A percentile compares a stretch with the other conserved stretches of the same genome.
Conservation (phyloP, 2,113 vertebrate species). For the Garra rufa region DNA sequence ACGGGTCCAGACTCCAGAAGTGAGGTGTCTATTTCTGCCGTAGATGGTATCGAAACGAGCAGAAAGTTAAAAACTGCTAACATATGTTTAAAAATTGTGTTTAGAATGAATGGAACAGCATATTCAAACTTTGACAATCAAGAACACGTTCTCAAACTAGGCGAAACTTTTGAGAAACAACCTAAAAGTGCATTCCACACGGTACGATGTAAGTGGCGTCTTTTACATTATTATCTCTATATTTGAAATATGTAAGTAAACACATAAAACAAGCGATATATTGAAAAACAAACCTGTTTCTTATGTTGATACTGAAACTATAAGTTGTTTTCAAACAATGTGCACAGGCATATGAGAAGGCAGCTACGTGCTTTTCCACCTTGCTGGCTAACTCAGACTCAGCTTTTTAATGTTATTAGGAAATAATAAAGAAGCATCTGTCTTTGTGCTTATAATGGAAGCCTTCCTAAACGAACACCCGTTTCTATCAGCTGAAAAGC, state of each 20-base stretch:
- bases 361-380: constrained; percentile 25
- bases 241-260: neutral
- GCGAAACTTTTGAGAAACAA: constrained; percentile 91
- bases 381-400: neutral
- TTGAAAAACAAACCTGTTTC: neutral
- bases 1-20: constrained; percentile 40
- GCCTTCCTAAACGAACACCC: neutral
- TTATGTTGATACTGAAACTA: neutral
- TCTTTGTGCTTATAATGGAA: neutral
- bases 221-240: constrained; percentile 27
- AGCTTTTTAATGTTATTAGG: neutral
- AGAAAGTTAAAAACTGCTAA: constrained; percentile 63
- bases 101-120: constrained; percentile 85
- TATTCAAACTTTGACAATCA: constrained; percentile 85
- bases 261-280: neutral
- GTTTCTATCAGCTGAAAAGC: neutral
- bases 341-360: constrained; percentile 30
- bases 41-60: constrained; percentile 70
- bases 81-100: constrained; percentile 59
- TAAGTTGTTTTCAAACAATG: neutral
- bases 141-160: constrained; percentile 88
- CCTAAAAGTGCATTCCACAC: constrained; percentile 93
- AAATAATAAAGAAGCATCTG: neutral
- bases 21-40: constrained; percentile 43
- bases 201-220: constrained; percentile 88